Conservation (phyloP, 2,113 vertebrate genomes). For the Acrocephalus arundinaceus region DNA sequence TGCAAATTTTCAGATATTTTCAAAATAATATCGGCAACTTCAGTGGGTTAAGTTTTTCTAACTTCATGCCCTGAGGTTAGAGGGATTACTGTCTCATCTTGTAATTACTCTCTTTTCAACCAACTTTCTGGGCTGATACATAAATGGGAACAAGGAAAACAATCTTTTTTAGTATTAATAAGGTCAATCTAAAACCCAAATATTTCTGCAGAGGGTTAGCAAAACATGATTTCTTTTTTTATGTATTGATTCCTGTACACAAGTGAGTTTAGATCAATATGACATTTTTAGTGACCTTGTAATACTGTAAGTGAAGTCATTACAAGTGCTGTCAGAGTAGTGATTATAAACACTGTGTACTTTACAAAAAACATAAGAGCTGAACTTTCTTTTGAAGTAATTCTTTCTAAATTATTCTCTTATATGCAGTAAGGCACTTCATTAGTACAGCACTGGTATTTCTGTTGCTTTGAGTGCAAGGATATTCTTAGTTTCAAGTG, state of each 20-base stretch:
- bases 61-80: not conserved
- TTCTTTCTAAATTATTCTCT: not conserved
- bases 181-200: not conserved
- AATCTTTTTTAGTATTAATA: not conserved
- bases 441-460: not conserved
- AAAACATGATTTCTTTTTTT: not conserved
- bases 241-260: not conserved
- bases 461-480: not conserved
- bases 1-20: not conserved
- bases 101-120: not conserved
- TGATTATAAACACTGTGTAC: not conserved
- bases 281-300: not conserved
- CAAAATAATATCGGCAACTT: not conserved
- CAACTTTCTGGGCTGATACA: not conserved
- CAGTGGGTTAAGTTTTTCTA: not conserved
- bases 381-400: not conserved
- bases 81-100: not conserved
- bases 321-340: not conserved
- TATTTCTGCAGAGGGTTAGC: not conserved
- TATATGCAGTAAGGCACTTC: not conserved
- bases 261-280: not conserved
- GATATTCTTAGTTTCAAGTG: not conserved
- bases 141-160: not conserved
- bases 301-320: not conserved
- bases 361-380: not conserved